Evolutionary conservation across 2,888 invertebrate genomes (phyloP), one percentile per base, ranked within the genome.

Genomic region (Colostygia pectinataria): DNA sequence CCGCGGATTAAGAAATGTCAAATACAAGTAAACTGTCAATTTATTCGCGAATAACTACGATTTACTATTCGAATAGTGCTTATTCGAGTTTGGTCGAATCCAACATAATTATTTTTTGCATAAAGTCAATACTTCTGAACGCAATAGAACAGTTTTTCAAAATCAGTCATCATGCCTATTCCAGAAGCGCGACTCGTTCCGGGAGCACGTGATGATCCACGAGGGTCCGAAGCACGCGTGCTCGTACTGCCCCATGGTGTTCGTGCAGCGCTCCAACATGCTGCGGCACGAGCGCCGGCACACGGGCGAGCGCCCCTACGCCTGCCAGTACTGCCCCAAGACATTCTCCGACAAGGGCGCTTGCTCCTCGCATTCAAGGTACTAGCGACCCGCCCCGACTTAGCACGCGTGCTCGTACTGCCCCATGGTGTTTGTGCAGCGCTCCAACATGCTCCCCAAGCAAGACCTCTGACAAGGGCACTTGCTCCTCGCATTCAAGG

Each of bases 241-340:
- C 69, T 91, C 92, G 20, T 91, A 91, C 74, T 92, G 92, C 65
- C 88, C 91, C 9, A 91, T 91, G 82, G 83, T 90, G 7, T 92
- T 92, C 80, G 92, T 92, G 24, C 92, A 92, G 64, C 88, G 91
- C 31, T 91, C 91, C 48, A 92, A 92, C 78, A 87, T 92, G 83
- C 66, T 91, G 42, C 84, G 92, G 0, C 92, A 92, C 72, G 90
- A 91, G 63, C 82, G 92, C 0, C 79, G 91, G 0, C 92, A 92
- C 68, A 92, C 92, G 0, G 92, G 92, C 55, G 91, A 91, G 66
- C 79, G 92, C 37, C 92, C 92, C 3, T 92, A 91, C 73, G 71
- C 84, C 15, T 92, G 92, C 62, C 73, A 80, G 24, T 86, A 87
- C 65, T 92, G 92, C 54, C 77, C 82, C 0, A 80, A 92, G 23